phyloP scores from a whole-genome alignment of 2,888 invertebrate species.

The Drosophila putrida region DNA sequence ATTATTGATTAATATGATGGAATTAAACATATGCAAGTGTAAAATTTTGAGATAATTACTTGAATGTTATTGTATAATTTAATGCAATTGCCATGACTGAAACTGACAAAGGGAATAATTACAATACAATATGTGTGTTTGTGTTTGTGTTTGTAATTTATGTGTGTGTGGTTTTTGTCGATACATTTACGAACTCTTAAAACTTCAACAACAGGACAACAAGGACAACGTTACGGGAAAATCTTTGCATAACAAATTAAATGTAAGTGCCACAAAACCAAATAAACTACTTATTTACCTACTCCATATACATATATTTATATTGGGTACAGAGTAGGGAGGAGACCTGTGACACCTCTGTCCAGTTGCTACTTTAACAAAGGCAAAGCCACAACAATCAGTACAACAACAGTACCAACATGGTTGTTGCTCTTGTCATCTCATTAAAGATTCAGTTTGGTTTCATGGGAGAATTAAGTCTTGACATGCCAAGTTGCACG shows the following conservation, averaged over 20 bases:
- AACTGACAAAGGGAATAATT: slow-evolving; percentile 44
- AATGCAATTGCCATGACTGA: slow-evolving; percentile 47
- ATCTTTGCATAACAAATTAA: slow-evolving; percentile 78
- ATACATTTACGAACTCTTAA: slow-evolving; percentile 57
- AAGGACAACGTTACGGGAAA: slow-evolving; percentile 43
- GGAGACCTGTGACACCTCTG: slow-evolving; percentile 44
- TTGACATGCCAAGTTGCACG: slow-evolving; percentile 59
- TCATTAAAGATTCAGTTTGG: slow-evolving; percentile 82
- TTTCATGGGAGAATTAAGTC: slow-evolving; percentile 81
- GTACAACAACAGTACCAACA: slow-evolving; percentile 7
- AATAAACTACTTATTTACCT: slow-evolving; percentile 59
- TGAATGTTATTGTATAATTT: slow-evolving; percentile 9
- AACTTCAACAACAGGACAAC: slow-evolving; percentile 41
- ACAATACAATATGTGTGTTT: slow-evolving; percentile 10
- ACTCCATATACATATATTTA: no score
- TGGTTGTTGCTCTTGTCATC: slow-evolving; percentile 47
- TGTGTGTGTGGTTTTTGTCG: slow-evolving; percentile 43
- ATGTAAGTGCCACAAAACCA: slow-evolving; percentile 76
- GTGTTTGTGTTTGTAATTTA: slow-evolving; percentile 15
- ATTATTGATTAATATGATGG: slow-evolving; percentile 6
- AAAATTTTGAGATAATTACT: slow-evolving; percentile 4
- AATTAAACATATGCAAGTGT: background rate
- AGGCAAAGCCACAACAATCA: slow-evolving; percentile 55
- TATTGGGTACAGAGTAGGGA: background rate
- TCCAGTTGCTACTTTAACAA: slow-evolving; percentile 33